A percentile compares a stretch with the other conserved stretches of the same genome.
phyloP scores from a whole-genome alignment of 37 sponge, comb jelly and placozoan species.

The Cladorhizidae sp. region DNA sequence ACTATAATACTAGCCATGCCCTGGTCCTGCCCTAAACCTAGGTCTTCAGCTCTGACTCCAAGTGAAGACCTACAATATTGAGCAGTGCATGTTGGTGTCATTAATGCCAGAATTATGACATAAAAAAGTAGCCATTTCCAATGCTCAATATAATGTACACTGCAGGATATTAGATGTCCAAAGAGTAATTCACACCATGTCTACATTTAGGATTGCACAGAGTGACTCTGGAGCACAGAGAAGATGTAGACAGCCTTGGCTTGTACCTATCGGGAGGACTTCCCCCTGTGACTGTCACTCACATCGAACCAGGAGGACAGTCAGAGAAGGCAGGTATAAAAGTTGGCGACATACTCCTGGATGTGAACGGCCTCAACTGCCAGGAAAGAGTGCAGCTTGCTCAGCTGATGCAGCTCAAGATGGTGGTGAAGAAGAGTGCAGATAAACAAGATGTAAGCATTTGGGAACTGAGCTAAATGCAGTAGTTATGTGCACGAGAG shows the following conservation, averaged over 20 bases:
- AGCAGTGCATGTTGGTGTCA: no score
- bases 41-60: no score
- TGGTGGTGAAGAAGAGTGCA: constrained; percentile 1
- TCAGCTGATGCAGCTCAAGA: constrained; percentile 38
- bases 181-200: no score
- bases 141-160: no score
- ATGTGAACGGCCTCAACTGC: constrained; percentile 58
- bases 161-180: no score
- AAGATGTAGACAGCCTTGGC: constrained; percentile 20
- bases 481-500: not conserved
- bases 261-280: constrained; percentile 40
- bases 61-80: no score
- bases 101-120: no score
- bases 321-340: constrained; percentile 37
- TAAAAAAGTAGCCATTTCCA: no score
- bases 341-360: constrained; percentile 44
- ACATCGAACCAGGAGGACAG: constrained; percentile 41
- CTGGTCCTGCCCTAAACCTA: no score
- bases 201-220: not conserved
- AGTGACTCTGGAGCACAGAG: constrained; percentile 3
- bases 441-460: constrained; percentile 18
- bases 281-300: constrained; percentile 46
- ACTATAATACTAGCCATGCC: no score
- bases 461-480: not conserved
- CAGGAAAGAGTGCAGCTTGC: not conserved